Conservation (phyloP, 2,888 invertebrate genomes). For the Drosophila meridionalis region DNA sequence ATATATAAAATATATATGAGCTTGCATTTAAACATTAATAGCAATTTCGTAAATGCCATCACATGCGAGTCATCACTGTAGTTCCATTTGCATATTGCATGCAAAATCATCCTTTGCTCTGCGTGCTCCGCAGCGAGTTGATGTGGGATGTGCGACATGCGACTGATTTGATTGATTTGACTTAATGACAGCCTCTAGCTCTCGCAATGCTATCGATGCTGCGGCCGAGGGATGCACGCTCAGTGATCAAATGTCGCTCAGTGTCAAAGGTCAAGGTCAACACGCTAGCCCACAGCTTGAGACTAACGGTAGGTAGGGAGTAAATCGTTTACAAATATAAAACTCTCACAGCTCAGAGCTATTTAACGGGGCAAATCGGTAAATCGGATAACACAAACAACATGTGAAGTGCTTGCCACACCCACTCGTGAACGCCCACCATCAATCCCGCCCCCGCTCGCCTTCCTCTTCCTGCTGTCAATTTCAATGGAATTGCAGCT, state of each 20-base stretch:
- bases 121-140: slow-evolving; percentile 10
- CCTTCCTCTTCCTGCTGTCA: slow-evolving; percentile 5
- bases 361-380: slow-evolving; percentile 10
- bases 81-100: slow-evolving; percentile 16
- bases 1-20: neutral
- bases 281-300: slow-evolving; percentile 2
- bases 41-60: neutral
- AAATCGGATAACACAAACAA: slow-evolving; percentile 3
- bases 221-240: neutral
- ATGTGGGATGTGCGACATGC: slow-evolving; percentile 20
- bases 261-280: slow-evolving; percentile 35
- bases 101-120: neutral
- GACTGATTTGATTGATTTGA: slow-evolving; percentile 68
- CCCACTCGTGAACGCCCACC: neutral
- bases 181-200: slow-evolving; percentile 39
- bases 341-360: neutral
- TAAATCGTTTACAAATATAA: slow-evolving; percentile 2
- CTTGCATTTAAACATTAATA: neutral
- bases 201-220: slow-evolving; percentile 15
- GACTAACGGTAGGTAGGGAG: neutral
- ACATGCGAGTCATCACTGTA: slow-evolving; percentile 6
- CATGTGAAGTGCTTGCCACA: neutral
- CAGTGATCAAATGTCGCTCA: slow-evolving; percentile 23
- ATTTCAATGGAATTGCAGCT: slow-evolving; percentile 48
- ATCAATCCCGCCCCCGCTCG: neutral